These are phyloP conservation scores for Daktulosphaira vitifoliae DNA, from an alignment of 1,140 invertebrate genomes.

Conservation along the genomic window DNA sequence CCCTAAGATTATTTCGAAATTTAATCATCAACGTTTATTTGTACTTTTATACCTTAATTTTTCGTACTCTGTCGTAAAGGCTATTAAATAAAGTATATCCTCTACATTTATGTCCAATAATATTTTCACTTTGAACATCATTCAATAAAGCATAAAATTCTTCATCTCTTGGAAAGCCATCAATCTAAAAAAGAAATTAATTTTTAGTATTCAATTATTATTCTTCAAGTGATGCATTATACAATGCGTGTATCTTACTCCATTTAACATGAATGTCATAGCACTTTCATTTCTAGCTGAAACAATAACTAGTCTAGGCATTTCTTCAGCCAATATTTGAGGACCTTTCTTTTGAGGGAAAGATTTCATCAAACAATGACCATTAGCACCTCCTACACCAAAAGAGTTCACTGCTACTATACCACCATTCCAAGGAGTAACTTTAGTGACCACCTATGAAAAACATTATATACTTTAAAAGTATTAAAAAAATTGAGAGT, in stretches of 20 bases:
- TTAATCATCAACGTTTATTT: too few relatives aligned
- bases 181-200: constrained; percentile 3
- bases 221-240: background rate
- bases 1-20: background rate
- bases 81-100: constrained; percentile 54
- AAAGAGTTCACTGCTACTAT: constrained; percentile 60
- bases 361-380: constrained; percentile 52
- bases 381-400: constrained; percentile 60
- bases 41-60: background rate
- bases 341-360: constrained; percentile 39
- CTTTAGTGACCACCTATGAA: constrained; percentile 48
- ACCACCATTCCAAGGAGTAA: constrained; percentile 49
- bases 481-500: background rate
- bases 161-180: constrained; percentile 18
- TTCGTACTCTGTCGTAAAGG: constrained; percentile 1
- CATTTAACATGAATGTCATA: constrained; percentile 30
- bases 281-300: constrained; percentile 36
- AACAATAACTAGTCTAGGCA: constrained; percentile 37
- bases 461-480: too few relatives aligned
- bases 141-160: constrained; percentile 43
- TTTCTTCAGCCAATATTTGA: constrained; percentile 23
- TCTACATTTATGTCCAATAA: constrained; percentile 49
- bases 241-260: background rate
- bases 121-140: constrained; percentile 14
- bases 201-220: background rate